phyloP scores from a whole-genome alignment of 2,113 vertebrate species.

The Grallaria varia region DNA sequence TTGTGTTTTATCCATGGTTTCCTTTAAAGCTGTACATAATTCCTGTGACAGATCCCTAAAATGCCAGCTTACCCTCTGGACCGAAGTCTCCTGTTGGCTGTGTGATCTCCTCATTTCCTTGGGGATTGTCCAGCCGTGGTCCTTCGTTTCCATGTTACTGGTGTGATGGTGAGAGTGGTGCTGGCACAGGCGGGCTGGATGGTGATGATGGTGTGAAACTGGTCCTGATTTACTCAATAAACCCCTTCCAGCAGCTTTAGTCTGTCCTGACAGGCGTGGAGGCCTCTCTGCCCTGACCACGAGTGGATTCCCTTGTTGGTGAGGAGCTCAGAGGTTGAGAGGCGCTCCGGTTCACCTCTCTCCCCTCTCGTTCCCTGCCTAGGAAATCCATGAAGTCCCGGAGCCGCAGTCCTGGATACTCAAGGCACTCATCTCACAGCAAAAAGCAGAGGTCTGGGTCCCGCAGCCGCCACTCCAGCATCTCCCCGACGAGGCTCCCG shows the following conservation, averaged over 20 bases:
- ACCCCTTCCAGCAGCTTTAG: neutral
- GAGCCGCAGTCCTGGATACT: constrained; percentile 88
- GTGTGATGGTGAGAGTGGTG: neutral
- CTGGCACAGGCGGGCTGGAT: neutral
- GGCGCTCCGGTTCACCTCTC: neutral
- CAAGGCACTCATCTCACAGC: constrained; percentile 88
- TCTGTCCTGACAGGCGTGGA: neutral
- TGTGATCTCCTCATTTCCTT: neutral
- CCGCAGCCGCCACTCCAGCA: constrained; percentile 87
- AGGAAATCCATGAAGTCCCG: constrained; percentile 92
- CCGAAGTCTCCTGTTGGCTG: neutral
- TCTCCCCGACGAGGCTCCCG: constrained; percentile 87
- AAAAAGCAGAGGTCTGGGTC: constrained; percentile 90
- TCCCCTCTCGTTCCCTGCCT: neutral
- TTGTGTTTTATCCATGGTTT: accelerated
- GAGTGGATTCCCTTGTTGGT: accelerated
- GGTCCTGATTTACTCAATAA: neutral
- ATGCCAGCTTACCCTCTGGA: neutral
- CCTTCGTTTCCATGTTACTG: accelerated
- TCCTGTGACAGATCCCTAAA: neutral
- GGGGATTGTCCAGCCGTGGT: neutral
- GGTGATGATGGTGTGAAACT: neutral
- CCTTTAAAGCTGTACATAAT: neutral
- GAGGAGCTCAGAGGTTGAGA: neutral
- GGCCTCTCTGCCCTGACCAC: neutral